These are phyloP conservation scores for Napeogenes sylphis DNA, from an alignment of 2,888 invertebrate genomes.

Conservation along the genomic window DNA sequence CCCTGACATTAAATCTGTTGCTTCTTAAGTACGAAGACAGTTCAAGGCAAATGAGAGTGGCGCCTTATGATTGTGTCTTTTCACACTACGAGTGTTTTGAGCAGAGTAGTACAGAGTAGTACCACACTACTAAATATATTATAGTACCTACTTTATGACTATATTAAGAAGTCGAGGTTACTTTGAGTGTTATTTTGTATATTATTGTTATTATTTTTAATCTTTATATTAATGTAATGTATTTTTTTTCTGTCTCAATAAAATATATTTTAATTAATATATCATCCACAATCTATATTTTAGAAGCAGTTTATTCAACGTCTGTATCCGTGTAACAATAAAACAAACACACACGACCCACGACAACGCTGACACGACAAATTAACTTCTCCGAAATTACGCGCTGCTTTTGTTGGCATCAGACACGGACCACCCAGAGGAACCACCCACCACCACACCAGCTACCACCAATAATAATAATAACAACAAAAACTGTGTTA, in stretches of 20 bases:
- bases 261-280: neutral
- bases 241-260: neutral
- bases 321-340: constrained; percentile 15
- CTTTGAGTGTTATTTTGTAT: neutral
- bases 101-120: neutral
- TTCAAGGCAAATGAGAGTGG: constrained; percentile 51
- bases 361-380: constrained; percentile 19
- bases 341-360: constrained; percentile 8
- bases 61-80: constrained; percentile 31
- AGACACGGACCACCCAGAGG: constrained; percentile 26
- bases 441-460: neutral
- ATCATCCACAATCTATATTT: neutral
- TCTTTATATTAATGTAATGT: neutral
- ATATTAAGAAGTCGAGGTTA: constrained; percentile 3
- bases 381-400: constrained; percentile 26
- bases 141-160: too few species aligned
- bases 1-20: constrained; percentile 61
- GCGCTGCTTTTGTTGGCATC: constrained; percentile 21
- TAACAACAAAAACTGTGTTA: too few species aligned
- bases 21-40: constrained; percentile 57
- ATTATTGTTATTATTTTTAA: neutral
- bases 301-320: constrained; percentile 2
- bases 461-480: too few species aligned
- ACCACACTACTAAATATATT: too few species aligned
- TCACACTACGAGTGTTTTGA: constrained; percentile 20